A percentile compares a stretch with the other conserved stretches of the same genome.
phyloP scores from a whole-genome alignment of 1,140 invertebrate genomes.

The Pteromalus puparum region DNA sequence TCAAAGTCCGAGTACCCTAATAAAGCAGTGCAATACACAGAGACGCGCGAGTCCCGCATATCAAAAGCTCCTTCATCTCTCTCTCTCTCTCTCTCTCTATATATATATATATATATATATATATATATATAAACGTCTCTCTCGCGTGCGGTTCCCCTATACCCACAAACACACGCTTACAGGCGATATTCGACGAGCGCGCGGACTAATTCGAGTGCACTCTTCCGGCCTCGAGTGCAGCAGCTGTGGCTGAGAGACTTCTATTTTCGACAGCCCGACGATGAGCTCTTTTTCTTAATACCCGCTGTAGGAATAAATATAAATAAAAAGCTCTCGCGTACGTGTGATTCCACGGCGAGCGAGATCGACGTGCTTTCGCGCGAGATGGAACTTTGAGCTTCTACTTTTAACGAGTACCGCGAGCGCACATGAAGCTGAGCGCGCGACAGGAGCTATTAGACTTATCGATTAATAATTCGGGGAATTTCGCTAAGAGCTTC shows the following conservation, averaged over 20 bases:
- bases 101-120: too few species aligned
- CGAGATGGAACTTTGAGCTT: neutral
- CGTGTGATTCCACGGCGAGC: neutral
- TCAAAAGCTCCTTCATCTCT: too few species aligned
- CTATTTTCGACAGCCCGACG: constrained; percentile 20
- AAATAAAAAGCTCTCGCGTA: neutral
- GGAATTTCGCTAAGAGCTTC: neutral
- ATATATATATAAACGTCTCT: too few species aligned
- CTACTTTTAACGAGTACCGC: constrained; percentile 2
- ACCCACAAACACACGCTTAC: neutral
- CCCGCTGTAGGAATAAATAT: constrained; percentile 4
- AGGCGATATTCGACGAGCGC: neutral
- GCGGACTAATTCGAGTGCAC: constrained; percentile 31
- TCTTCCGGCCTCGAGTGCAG: constrained; percentile 31
- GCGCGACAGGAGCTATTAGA: neutral
- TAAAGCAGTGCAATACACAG: too few species aligned
- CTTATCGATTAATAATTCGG: neutral
- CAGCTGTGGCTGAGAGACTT: neutral
- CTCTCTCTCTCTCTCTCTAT: too few species aligned
- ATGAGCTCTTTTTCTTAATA: neutral
- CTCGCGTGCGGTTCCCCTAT: too few species aligned
- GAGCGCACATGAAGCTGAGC: neutral
- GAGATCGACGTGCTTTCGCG: neutral
- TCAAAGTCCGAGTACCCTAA: too few species aligned
- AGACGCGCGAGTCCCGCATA: too few species aligned